These are phyloP conservation scores for Kradibia gibbosae DNA, from an alignment of 1,140 invertebrate species.

Conservation along the genomic window DNA sequence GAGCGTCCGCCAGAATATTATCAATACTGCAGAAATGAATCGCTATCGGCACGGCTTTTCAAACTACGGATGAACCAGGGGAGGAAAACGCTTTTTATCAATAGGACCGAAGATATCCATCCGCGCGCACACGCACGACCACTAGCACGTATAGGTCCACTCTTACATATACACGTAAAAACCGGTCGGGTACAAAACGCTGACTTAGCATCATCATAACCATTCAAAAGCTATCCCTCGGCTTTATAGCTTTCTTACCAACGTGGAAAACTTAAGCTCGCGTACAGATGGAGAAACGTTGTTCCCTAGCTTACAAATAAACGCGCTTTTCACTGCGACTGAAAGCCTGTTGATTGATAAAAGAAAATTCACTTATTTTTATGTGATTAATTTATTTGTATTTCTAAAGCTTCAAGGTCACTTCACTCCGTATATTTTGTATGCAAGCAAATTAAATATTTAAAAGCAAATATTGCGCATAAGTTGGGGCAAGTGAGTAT, in stretches of 20 bases:
- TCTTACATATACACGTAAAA: not conserved
- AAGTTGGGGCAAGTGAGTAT: not conserved
- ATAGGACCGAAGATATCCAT: constrained; percentile 14
- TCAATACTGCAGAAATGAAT: constrained; percentile 50
- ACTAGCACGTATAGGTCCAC: no score
- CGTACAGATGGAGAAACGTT: constrained; percentile 23
- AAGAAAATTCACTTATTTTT: not conserved
- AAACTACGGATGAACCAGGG: not conserved
- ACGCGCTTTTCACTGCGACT: not conserved
- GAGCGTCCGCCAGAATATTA: constrained; percentile 38
- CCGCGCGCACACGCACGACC: not conserved
- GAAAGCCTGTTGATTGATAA: not conserved
- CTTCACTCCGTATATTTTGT: not conserved
- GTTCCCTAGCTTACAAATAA: not conserved
- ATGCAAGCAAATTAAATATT: not conserved
- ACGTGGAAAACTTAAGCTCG: constrained; percentile 35
- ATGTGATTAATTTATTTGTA: not conserved
- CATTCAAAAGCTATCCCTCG: constrained; percentile 39
- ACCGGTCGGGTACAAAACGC: constrained; percentile 22
- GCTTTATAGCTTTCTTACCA: constrained; percentile 45
- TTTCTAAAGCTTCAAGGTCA: not conserved
- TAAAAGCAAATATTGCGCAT: not conserved
- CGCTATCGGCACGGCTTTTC: constrained; percentile 47
- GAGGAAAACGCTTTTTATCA: constrained; percentile 36
- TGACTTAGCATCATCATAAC: constrained; percentile 49